phyloP scores from a whole-genome alignment of 1,140 invertebrate genomes.

The Epicauta chinensis region DNA sequence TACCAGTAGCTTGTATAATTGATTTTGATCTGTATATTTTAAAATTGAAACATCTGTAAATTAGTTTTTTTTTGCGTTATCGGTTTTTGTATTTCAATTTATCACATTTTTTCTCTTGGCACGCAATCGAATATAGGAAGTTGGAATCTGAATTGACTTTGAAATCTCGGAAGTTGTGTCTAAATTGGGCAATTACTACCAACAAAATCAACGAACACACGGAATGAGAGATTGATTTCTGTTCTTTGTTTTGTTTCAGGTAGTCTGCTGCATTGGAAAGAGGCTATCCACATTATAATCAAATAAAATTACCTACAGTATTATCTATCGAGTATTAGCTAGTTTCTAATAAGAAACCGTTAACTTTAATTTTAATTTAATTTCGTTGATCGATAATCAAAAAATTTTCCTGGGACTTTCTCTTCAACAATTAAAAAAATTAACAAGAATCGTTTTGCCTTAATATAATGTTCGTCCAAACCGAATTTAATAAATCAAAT shows the following conservation, averaged over 20 bases:
- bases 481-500: constrained; percentile 34
- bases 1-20: no score
- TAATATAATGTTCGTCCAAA: constrained; percentile 36
- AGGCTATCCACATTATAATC: neutral
- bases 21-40: no score
- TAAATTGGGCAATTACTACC: no score
- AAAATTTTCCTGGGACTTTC: neutral
- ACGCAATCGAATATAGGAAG: no score
- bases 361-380: neutral
- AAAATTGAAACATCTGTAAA: no score
- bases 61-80: no score
- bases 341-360: constrained; percentile 12
- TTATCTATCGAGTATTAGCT: constrained; percentile 24
- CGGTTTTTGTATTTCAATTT: no score
- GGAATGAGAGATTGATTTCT: no score
- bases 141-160: no score
- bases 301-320: constrained; percentile 17
- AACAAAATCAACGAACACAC: no score
- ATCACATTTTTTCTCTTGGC: no score
- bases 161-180: no score
- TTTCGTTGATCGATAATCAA: neutral
- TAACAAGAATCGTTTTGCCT: constrained; percentile 13
- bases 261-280: neutral
- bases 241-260: constrained; percentile 6
- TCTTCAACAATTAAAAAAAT: neutral